These are phyloP conservation scores for Lycophotia porphyrea DNA, from an alignment of 2,888 invertebrate species.

Conservation along the genomic window DNA sequence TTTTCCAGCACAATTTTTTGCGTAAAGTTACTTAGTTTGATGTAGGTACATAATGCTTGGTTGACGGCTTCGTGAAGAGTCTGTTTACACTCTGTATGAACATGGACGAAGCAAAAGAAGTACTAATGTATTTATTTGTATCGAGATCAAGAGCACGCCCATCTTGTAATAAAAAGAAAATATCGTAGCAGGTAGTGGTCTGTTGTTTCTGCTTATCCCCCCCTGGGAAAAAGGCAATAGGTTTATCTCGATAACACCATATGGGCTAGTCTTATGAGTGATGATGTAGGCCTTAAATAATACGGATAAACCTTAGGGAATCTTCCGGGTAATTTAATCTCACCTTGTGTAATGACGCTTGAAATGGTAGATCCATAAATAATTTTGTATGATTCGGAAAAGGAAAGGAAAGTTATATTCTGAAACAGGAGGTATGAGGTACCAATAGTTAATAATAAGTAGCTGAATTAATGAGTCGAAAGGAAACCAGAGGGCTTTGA, in stretches of 20 bases:
- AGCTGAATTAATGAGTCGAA: not conserved
- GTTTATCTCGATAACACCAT: slow-evolving; percentile 32
- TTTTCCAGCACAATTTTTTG: no score
- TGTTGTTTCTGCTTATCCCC: not conserved
- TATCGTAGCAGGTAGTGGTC: not conserved
- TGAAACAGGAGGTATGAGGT: not conserved
- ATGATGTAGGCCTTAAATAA: slow-evolving; percentile 23
- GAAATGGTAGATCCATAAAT: slow-evolving; percentile 16
- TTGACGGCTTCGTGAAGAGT: no score
- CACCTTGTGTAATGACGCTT: slow-evolving; percentile 16
- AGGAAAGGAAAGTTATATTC: not conserved
- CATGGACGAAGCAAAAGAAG: not conserved
- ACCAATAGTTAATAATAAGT: not conserved
- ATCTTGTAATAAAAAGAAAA: no score
- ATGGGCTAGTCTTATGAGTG: not conserved
- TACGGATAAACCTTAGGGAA: slow-evolving; percentile 14
- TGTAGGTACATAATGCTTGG: no score
- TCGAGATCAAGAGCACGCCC: no score
- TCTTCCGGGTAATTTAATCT: slow-evolving; percentile 32
- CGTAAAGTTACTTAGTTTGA: no score
- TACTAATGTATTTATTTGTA: no score
- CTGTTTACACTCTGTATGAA: no score
- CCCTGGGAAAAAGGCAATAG: slow-evolving; percentile 12
- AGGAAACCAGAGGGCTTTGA: not conserved
- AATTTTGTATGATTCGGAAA: not conserved